Conservation (phyloP, 2,888 invertebrate genomes). For the Amiota communis region DNA sequence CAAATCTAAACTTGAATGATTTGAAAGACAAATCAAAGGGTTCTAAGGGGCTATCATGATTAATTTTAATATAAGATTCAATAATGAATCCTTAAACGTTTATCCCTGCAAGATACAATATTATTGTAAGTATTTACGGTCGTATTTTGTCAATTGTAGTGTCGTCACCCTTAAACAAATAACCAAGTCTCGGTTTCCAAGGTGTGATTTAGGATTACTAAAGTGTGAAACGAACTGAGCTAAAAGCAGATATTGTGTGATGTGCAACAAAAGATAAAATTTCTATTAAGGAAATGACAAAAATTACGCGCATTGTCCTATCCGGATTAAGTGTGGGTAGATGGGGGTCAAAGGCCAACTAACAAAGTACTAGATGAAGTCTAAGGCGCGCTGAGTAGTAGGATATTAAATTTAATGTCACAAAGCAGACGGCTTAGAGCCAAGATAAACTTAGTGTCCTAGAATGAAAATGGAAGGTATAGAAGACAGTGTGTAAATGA, state of each 20-base stretch:
- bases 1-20: no score
- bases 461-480: conserved; percentile 16
- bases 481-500: conserved; percentile 53
- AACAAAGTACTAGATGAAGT: conserved; percentile 26
- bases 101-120: conserved; percentile 16
- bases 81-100: conserved; percentile 50
- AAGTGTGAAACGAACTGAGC: conserved; percentile 37
- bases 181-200: conserved; percentile 56
- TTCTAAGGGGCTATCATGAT: background rate
- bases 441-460: conserved; percentile 3
- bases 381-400: conserved; percentile 34
- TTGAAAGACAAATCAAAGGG: no score
- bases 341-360: background rate
- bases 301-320: conserved; percentile 68
- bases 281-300: conserved; percentile 73
- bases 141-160: background rate
- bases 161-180: background rate
- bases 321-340: background rate
- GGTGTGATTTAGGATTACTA: conserved; percentile 56
- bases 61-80: conserved; percentile 34
- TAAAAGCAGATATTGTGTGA: conserved; percentile 20
- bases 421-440: conserved; percentile 44
- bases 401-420: conserved; percentile 67
- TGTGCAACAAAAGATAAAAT: conserved; percentile 68
- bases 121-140: conserved; percentile 1